Base-by-base conservation (phyloP, 2,888 invertebrate genomes). In the Melangyna quadrimaculata region DNA sequence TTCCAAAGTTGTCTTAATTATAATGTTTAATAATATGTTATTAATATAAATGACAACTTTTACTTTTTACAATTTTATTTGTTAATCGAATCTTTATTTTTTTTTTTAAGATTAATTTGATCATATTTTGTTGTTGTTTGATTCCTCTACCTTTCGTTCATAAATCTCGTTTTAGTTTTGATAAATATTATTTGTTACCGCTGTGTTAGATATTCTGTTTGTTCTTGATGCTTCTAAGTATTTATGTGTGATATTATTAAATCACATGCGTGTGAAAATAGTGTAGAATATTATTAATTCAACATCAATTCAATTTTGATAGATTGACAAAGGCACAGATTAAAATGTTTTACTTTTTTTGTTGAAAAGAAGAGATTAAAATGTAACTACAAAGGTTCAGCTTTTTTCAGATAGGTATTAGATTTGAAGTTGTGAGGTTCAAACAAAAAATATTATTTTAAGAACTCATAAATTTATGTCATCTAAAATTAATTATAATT, bases 51-150 rank as follows among this genome's bases (percentile, higher is more conserved):
- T 37, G 35, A 61, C 29, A 35, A 24, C 10, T 37, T 55, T 59
- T 43, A 37, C 55, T 71, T 74, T 81, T 72, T 72, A 72, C 82
- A 75, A 74, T 17, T 32, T 10, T 74, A 79, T 59, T 61, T 37
- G 14, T 57, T 65, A 78, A 70, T 37, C 61, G 71, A 65, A 67
- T 75, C 29, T 69, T 59, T 22, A 48, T 12, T 14, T 40, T 4
- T 12, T 14, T 40, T 4, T 77, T 71, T 71, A 40, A 35, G 37
- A 43, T 24, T 59, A 29, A 32, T 61, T 45, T 72, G 24, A 29
- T 63, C 29, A 29, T 27, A 17, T n/a, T 29, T 63, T 45, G 40
- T 27, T 45, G 9, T 43, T n/a, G 9, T 43, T 19, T 27, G 40
- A n/a, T 40, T 40, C n/a, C 17, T 22, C 12, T 17, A 12, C 22